A percentile compares a stretch with the other conserved stretches of the same genome.
Evolutionary conservation across 2,797 vertebrate genomes (phyloP).

Genomic region (Mormyrus proboscirostris): DNA sequence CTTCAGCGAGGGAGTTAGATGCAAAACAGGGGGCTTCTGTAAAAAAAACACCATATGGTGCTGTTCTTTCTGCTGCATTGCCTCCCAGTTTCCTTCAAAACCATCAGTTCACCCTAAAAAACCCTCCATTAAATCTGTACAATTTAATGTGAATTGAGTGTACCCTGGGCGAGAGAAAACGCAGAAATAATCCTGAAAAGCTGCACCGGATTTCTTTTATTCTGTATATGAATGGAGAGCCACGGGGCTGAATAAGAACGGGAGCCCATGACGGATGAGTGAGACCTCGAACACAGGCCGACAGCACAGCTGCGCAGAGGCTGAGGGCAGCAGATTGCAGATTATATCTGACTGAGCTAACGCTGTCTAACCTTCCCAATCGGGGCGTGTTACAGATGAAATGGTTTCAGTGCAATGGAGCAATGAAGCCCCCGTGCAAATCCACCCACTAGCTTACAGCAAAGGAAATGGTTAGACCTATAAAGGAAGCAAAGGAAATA

Average conservation of each 20-base stretch:
- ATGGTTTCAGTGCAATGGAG: neutral
- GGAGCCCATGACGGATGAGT: neutral
- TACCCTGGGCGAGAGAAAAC: neutral
- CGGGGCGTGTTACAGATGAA: neutral
- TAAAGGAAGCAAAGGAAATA: neutral
- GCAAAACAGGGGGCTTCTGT: constrained; percentile 16
- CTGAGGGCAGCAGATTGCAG: neutral
- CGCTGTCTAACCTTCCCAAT: neutral
- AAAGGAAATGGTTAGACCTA: neutral
- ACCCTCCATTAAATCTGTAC: neutral
- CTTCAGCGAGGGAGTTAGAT: constrained; percentile 26
- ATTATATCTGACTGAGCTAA: neutral
- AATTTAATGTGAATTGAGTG: neutral
- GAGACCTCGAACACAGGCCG: neutral
- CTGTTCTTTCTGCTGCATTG: constrained; percentile 31
- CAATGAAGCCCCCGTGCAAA: neutral
- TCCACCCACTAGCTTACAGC: neutral
- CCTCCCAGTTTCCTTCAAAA: constrained; percentile 29
- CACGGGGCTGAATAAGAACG: neutral
- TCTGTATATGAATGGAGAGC: neutral
- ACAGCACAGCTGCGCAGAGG: constrained; percentile 6
- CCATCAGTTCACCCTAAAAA: constrained; percentile 10
- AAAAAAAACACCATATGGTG: constrained; percentile 38
- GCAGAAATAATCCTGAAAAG: neutral
- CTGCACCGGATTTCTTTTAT: neutral